These are phyloP conservation scores for Chionis minor DNA, from an alignment of 2,113 vertebrate species.

Conservation along the genomic window DNA sequence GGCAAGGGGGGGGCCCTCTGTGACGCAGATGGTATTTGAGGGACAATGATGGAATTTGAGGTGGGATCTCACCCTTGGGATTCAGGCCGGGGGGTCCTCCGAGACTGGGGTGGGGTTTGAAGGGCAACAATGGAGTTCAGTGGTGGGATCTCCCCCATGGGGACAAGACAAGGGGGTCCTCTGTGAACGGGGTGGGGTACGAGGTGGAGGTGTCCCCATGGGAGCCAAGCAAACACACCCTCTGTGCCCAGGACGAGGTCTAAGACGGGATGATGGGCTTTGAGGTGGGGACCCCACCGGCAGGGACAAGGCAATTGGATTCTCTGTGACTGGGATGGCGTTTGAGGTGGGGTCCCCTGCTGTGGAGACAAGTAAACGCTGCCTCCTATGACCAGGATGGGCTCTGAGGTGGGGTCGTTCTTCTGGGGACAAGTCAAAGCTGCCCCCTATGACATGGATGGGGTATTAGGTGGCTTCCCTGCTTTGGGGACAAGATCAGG, in stretches of 20 bases:
- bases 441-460: background rate
- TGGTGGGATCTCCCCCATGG: background rate
- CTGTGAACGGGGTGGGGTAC: background rate
- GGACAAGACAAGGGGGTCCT: background rate
- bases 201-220: background rate
- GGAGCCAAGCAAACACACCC: background rate
- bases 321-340: background rate
- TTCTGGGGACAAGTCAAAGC: background rate
- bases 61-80: background rate
- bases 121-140: background rate
- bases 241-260: background rate
- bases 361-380: background rate
- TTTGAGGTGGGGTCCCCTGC: background rate
- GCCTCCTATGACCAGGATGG: background rate
- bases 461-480: background rate
- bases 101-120: background rate
- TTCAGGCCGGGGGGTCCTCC: background rate
- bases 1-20: background rate
- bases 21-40: background rate
- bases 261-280: background rate
- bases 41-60: background rate
- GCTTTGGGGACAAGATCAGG: background rate
- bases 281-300: background rate
- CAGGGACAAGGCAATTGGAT: too few species aligned
- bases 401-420: background rate